Conservation (phyloP, 2,113 vertebrate genomes). For the Theropithecus gelada region DNA sequence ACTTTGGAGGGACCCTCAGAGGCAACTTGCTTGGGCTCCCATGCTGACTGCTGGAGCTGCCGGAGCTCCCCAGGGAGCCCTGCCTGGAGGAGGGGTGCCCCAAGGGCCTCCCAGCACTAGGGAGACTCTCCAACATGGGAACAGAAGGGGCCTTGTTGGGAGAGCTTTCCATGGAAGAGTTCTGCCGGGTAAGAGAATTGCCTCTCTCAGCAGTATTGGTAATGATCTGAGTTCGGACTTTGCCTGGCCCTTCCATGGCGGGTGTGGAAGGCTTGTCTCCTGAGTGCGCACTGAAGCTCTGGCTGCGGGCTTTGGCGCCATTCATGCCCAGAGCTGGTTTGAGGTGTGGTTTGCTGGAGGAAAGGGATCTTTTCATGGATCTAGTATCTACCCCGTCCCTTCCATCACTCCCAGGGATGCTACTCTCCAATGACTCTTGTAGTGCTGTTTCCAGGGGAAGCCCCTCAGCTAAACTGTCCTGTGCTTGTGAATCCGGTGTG, state of each 20-base stretch:
- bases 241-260: constrained; percentile 84
- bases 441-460: constrained; percentile 67
- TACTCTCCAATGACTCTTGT: constrained; percentile 71
- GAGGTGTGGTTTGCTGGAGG: constrained; percentile 89
- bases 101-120: constrained; percentile 39
- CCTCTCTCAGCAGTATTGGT: constrained; percentile 94
- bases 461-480: constrained; percentile 70
- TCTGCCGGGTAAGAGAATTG: constrained; percentile 90
- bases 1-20: constrained; percentile 78
- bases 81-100: constrained; percentile 80
- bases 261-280: constrained; percentile 87
- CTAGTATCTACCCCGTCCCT: constrained; percentile 85
- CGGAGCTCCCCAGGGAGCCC: constrained; percentile 82
- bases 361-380: constrained; percentile 88
- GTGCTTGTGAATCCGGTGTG: constrained; percentile 65
- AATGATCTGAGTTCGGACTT: constrained; percentile 93
- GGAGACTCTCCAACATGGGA: constrained; percentile 75
- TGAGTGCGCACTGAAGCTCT: constrained; percentile 92
- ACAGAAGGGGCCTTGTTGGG: constrained; percentile 77
- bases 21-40: constrained; percentile 86
- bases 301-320: constrained; percentile 94
- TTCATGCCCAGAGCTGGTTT: constrained; percentile 96
- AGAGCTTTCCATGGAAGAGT: constrained; percentile 85
- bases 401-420: constrained; percentile 68
- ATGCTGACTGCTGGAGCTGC: constrained; percentile 81